These are phyloP conservation scores for Sinella curviseta DNA, from an alignment of 1,140 invertebrate genomes.

Conservation along the genomic window DNA sequence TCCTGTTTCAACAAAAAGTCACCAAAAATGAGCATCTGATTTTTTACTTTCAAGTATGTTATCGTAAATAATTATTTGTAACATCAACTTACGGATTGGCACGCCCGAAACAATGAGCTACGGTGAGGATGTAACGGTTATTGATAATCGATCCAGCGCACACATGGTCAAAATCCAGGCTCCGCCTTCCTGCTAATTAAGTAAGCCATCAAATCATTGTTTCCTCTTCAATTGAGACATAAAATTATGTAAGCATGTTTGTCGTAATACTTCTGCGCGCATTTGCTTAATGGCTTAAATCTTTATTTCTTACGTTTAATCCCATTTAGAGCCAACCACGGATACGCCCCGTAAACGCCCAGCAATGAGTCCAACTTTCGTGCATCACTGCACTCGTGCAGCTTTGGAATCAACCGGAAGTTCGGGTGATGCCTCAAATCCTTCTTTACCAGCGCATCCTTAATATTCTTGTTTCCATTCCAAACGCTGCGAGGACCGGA, in stretches of 20 bases:
- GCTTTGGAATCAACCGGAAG: neutral
- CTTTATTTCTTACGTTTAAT: slow-evolving; percentile 7
- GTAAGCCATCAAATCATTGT: no score
- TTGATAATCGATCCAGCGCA: slow-evolving; percentile 16
- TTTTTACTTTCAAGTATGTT: neutral
- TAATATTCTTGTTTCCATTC: no score
- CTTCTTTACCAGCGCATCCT: neutral
- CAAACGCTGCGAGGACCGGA: no score
- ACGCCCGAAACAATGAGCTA: neutral
- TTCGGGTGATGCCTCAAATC: slow-evolving; percentile 16
- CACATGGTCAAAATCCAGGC: neutral
- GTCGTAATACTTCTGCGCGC: no score
- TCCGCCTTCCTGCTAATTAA: neutral
- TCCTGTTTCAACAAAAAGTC: slow-evolving; percentile 38
- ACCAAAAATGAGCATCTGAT: neutral
- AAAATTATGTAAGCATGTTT: no score
- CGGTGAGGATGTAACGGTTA: slow-evolving; percentile 7
- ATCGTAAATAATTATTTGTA: slow-evolving; percentile 12
- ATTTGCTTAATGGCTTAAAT: no score
- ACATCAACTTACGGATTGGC: neutral
- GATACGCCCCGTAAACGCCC: neutral
- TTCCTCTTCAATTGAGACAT: no score
- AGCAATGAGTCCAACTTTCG: neutral
- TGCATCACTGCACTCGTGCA: slow-evolving; percentile 1
- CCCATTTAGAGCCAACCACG: slow-evolving; percentile 11